Evolutionary conservation across 2,113 vertebrate species (phyloP), one percentile per base, ranked within the genome.

Genomic region (Apus apus): DNA sequence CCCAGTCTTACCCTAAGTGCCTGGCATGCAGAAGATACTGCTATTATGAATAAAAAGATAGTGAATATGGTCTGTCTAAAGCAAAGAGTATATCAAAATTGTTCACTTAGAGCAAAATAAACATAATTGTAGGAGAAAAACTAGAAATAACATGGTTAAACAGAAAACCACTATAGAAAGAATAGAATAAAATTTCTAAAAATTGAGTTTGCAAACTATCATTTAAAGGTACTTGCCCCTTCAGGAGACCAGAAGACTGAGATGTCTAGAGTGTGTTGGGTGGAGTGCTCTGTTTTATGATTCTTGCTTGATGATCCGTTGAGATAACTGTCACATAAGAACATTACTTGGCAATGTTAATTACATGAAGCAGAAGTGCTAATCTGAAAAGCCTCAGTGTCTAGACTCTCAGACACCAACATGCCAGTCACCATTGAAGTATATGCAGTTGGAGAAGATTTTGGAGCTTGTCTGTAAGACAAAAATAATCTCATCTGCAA

Each of bases 141-240:
- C 2, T 34, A 70, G 22, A 90, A 53, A 65, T 23, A 73, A 48
- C 19, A 21, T 17, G 3, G 8, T 87, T 81, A 38, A 87, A 53
- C 13, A 73, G 18, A 65, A 89, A 90, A 84, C 0, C 9, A 65
- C 8, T 27, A 32, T 27, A 48, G 46, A 76, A 72, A 36, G 0
- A 50, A 15, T 7, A 62, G 2, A 91, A 36, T 60, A 30, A 66
- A 85, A 34, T 25, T 15, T 15, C 15, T n/a, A 51, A 43, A 56
- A 4, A 1, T 27, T 12, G 4, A 1, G 0, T 85, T 61, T 62
- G 2, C 8, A 71, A 87, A 5, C 5, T 71, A 8, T 32, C 4
- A 25, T 58, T 71, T 70, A 77, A 70, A 66, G 57, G 3, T 15
- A 38, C 20, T 46, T 77, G 2, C 3, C 13, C 13, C 65, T 87